These are phyloP conservation scores for Caligus rogercresseyi DNA, from an alignment of 1,140 invertebrate genomes.

Conservation along the genomic window DNA sequence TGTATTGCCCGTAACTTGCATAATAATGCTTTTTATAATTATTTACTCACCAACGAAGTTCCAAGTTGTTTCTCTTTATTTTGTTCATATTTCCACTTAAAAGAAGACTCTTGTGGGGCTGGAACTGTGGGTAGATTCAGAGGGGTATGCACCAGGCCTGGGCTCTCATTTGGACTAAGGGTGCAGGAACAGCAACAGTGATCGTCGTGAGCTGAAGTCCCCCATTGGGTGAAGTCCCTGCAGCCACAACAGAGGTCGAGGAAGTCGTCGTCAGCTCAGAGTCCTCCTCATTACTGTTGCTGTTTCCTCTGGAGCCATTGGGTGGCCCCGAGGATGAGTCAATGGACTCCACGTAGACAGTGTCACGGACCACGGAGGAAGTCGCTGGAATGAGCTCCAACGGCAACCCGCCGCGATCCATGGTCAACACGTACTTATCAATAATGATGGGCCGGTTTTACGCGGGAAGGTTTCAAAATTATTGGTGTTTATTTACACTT, in stretches of 20 bases:
- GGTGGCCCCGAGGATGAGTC: neutral
- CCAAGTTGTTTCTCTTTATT: slow-evolving; percentile 10
- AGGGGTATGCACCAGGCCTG: neutral
- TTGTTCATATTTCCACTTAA: slow-evolving; percentile 20
- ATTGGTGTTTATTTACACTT: neutral
- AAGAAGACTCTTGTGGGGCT: neutral
- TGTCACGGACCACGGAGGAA: neutral
- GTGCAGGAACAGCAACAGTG: slow-evolving; percentile 15
- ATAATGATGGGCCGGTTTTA: neutral
- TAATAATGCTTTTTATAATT: too few species aligned
- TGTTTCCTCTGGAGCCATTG: neutral
- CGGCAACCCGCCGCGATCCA: neutral
- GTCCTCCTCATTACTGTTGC: neutral
- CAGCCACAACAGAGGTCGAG: neutral
- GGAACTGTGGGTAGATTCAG: neutral
- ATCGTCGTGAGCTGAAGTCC: slow-evolving; percentile 18
- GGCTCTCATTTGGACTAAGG: neutral
- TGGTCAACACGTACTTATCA: neutral
- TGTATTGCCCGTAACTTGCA: too few species aligned
- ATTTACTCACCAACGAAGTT: slow-evolving; percentile 18
- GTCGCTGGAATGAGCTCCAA: neutral
- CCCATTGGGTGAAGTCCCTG: neutral
- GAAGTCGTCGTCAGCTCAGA: neutral
- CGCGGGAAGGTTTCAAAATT: neutral
- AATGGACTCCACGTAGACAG: neutral